Conservation (phyloP, 2,888 invertebrate genomes). For the Leptinotarsa rubiginosa region DNA sequence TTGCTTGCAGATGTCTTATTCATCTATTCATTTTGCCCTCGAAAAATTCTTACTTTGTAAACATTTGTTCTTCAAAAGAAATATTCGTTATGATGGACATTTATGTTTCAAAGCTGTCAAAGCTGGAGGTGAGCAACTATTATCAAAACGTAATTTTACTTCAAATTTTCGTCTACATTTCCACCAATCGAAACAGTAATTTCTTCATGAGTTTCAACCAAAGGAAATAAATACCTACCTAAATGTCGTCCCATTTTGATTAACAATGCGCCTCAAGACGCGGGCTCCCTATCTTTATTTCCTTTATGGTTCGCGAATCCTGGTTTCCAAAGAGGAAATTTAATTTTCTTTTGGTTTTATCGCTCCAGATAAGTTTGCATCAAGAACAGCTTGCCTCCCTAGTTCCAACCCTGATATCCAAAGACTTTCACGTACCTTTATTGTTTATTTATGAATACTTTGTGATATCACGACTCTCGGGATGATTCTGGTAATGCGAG, state of each 20-base stretch:
- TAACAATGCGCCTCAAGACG: conserved; percentile 20
- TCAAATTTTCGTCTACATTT: no score
- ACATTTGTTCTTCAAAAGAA: no score
- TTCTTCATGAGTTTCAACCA: neutral
- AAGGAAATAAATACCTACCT: neutral
- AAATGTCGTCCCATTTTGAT: conserved; percentile 28
- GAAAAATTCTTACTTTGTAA: no score
- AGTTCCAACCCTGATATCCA: neutral
- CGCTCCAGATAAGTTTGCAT: conserved; percentile 13
- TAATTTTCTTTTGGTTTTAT: conserved; percentile 45
- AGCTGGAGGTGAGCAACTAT: no score
- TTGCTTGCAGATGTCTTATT: no score
- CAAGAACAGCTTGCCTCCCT: conserved; percentile 1
- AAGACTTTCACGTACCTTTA: conserved; percentile 13
- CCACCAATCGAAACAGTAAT: no score
- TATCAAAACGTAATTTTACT: no score
- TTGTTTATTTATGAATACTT: conserved; percentile 16
- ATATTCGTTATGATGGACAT: no score
- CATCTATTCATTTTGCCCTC: no score
- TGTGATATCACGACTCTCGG: neutral
- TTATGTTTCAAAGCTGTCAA: no score
- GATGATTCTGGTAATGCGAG: conserved; percentile 6
- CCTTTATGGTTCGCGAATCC: conserved; percentile 20
- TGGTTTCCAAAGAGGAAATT: conserved; percentile 49
- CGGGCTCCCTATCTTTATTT: conserved; percentile 19